Evolutionary conservation across 2,797 vertebrate species (phyloP).

Genomic region (Varecia variegata): DNA sequence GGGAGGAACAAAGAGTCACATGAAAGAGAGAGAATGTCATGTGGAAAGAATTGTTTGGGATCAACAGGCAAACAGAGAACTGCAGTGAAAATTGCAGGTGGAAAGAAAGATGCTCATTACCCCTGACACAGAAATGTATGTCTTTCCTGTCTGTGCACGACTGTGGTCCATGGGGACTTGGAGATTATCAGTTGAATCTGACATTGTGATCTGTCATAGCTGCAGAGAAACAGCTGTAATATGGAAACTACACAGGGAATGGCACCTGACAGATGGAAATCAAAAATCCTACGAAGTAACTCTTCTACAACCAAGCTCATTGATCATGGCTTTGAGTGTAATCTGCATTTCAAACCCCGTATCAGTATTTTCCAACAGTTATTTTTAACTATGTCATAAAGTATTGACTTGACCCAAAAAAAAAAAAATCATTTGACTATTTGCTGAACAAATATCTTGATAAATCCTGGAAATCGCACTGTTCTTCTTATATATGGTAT

Average conservation of each 20-base stretch:
- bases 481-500: constrained; percentile 16
- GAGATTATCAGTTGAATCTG: constrained; percentile 56
- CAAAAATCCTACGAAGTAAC: constrained; percentile 48
- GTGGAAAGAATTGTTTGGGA: constrained; percentile 50
- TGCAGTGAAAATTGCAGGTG: constrained; percentile 45
- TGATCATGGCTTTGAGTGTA: neutral
- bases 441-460: constrained; percentile 49
- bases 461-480: constrained; percentile 56
- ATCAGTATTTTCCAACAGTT: neutral
- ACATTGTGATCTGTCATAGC: constrained; percentile 53
- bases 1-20: neutral
- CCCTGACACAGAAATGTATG: constrained; percentile 57
- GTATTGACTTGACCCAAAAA: constrained; percentile 28
- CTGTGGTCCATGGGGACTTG: neutral
- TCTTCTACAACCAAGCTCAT: neutral
- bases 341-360: constrained; percentile 1
- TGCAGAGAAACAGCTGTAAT: constrained; percentile 38
- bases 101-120: constrained; percentile 67
- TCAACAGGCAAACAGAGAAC: constrained; percentile 59
- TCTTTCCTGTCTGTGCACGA: constrained; percentile 57
- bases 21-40: constrained; percentile 41
- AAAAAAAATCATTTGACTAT: constrained; percentile 36
- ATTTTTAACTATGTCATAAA: constrained; percentile 14
- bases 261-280: constrained; percentile 24
- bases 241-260: neutral